A percentile compares a stretch with the other conserved stretches of the same genome.
These are phyloP conservation scores for Nerophis ophidion DNA, from an alignment of 2,113 vertebrate genomes.

Conservation along the genomic window DNA sequence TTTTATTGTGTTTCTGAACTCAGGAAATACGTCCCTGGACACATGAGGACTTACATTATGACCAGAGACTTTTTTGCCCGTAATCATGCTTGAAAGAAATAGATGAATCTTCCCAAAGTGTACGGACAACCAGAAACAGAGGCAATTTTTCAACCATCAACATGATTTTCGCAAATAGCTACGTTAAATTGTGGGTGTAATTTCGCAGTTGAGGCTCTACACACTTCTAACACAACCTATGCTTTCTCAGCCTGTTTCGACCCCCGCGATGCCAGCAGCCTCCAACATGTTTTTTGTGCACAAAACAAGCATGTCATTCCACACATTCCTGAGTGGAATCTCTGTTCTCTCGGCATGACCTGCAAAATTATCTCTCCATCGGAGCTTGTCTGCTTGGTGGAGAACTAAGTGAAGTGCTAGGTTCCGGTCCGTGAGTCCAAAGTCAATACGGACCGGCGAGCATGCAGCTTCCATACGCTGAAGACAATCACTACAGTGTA, in stretches of 20 bases:
- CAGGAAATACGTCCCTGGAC: too few species aligned
- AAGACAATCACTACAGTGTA: background rate
- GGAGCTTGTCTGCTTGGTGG: conserved; percentile 53
- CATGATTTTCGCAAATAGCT: too few species aligned
- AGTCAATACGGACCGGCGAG: background rate
- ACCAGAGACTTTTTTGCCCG: too few species aligned
- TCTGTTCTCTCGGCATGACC: conserved; percentile 68
- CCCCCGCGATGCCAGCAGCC: conserved; percentile 37
- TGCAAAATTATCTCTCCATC: conserved; percentile 74
- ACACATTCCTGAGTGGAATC: conserved; percentile 65
- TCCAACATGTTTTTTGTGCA: conserved; percentile 55
- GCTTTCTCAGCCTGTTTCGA: conserved; percentile 9
- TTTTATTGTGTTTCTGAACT: too few species aligned
- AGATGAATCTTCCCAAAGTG: too few species aligned
- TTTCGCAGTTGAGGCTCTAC: conserved; percentile 24
- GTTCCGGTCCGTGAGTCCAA: background rate
- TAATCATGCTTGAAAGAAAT: too few species aligned
- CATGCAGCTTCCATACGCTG: background rate
- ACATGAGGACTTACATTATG: too few species aligned
- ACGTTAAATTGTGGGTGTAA: conserved; percentile 21
- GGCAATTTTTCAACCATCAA: too few species aligned
- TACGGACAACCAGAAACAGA: too few species aligned
- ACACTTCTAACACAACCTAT: conserved; percentile 2
- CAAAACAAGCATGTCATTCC: conserved; percentile 64
- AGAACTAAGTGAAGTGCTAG: conserved; percentile 17